phyloP scores from a whole-genome alignment of 2,113 vertebrate genomes.

The Melierax canorus region DNA sequence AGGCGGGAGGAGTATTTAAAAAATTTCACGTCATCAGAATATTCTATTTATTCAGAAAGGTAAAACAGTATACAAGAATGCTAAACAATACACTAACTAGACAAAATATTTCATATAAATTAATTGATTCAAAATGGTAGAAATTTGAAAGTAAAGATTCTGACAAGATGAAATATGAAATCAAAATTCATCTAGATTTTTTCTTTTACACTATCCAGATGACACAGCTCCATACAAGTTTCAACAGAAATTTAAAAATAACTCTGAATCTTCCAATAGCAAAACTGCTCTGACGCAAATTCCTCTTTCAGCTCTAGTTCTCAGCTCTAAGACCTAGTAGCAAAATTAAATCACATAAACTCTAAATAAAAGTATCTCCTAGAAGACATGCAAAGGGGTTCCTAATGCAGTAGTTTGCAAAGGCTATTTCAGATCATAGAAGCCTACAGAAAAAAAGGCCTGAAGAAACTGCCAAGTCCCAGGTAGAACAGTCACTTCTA shows the following conservation, averaged over 20 bases:
- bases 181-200: not conserved
- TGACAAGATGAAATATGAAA: not conserved
- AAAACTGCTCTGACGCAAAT: not conserved
- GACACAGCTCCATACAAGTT: not conserved
- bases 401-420: not conserved
- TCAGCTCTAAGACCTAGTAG: not conserved
- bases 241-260: not conserved
- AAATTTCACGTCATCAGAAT: not conserved
- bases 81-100: not conserved
- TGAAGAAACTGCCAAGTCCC: not conserved
- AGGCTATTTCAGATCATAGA: not conserved
- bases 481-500: not conserved
- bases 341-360: not conserved
- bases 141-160: not conserved
- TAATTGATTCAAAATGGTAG: not conserved
- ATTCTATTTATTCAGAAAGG: not conserved
- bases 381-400: not conserved
- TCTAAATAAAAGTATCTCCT: not conserved
- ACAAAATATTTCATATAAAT: not conserved
- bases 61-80: not conserved
- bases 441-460: not conserved
- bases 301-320: not conserved
- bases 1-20: not conserved
- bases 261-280: accelerated
- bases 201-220: not conserved